Percentiles rank a stretch among this genome's conserved stretches.
phyloP scores from a whole-genome alignment of 2,888 invertebrate species.

The Alsophila aescularia region DNA sequence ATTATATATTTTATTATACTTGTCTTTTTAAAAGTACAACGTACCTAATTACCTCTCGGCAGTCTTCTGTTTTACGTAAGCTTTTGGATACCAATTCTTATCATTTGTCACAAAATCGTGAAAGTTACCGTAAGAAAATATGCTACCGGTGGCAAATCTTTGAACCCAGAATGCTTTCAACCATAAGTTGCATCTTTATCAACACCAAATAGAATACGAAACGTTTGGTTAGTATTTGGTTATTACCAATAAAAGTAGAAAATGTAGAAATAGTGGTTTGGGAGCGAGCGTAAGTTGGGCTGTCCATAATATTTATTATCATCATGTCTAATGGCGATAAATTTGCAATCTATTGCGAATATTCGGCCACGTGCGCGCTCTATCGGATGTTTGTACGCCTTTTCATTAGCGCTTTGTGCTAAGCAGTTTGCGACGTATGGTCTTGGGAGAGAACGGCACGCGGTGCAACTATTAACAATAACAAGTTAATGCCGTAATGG shows the following conservation, averaged over 20 bases:
- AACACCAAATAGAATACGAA: background rate
- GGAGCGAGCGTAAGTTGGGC: background rate
- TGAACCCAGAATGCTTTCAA: background rate
- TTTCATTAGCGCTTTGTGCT: slow-evolving; percentile 55
- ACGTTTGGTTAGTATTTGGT: background rate
- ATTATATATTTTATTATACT: background rate
- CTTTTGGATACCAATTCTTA: background rate
- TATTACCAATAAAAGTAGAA: background rate
- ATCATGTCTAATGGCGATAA: slow-evolving; percentile 39
- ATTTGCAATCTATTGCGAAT: slow-evolving; percentile 46
- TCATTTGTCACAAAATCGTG: background rate
- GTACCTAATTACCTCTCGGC: slow-evolving; percentile 5
- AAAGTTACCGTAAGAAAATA: slow-evolving; percentile 6
- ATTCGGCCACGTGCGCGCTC: slow-evolving; percentile 40
- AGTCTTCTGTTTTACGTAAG: slow-evolving; percentile 1
- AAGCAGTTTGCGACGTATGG: slow-evolving; percentile 17
- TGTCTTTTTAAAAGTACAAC: background rate
- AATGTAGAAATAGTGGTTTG: too few species aligned
- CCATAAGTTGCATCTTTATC: background rate
- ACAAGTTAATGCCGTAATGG: background rate
- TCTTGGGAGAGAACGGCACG: background rate
- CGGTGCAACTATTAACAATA: background rate
- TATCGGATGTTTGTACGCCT: slow-evolving; percentile 45
- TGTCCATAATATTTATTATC: background rate
- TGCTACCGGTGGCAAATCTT: slow-evolving; percentile 8